Evolutionary conservation across 2,888 invertebrate genomes (phyloP).

Genomic region (Troides oblongomaculatus): DNA sequence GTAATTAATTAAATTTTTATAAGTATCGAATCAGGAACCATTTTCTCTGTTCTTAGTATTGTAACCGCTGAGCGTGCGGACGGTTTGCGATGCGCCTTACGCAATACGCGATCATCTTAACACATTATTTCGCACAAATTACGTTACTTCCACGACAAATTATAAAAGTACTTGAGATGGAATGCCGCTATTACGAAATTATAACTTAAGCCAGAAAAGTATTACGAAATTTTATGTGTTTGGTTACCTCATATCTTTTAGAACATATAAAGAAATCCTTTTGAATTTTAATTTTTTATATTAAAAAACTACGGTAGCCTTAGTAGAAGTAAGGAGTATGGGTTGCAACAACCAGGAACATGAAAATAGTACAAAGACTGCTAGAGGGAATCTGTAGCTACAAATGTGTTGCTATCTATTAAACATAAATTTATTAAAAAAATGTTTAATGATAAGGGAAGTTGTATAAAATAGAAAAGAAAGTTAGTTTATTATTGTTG

Average conservation of each 20-base stretch:
- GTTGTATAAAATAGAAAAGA: no score
- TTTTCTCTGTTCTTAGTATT: neutral
- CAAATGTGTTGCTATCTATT: no score
- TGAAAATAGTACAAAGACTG: no score
- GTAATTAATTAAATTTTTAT: no score
- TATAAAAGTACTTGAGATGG: slow-evolving; percentile 17
- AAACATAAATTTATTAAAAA: no score
- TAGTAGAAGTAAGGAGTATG: no score
- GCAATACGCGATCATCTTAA: slow-evolving; percentile 15
- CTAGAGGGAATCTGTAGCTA: no score
- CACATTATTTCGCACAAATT: slow-evolving; percentile 18
- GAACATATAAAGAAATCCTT: neutral
- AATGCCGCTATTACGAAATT: slow-evolving; percentile 8
- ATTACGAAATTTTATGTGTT: slow-evolving; percentile 13
- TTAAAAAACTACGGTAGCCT: no score
- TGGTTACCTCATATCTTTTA: neutral
- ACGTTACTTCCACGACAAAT: slow-evolving; percentile 18
- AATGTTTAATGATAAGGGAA: no score
- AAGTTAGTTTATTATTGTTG: no score
- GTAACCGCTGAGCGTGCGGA: neutral
- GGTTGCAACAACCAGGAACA: no score
- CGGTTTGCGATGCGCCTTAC: slow-evolving; percentile 1
- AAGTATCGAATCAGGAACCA: neutral
- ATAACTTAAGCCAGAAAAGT: slow-evolving; percentile 2
- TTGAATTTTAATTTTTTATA: neutral